Conservation (phyloP, 2,888 invertebrate genomes). For the Ochropacha duplaris region DNA sequence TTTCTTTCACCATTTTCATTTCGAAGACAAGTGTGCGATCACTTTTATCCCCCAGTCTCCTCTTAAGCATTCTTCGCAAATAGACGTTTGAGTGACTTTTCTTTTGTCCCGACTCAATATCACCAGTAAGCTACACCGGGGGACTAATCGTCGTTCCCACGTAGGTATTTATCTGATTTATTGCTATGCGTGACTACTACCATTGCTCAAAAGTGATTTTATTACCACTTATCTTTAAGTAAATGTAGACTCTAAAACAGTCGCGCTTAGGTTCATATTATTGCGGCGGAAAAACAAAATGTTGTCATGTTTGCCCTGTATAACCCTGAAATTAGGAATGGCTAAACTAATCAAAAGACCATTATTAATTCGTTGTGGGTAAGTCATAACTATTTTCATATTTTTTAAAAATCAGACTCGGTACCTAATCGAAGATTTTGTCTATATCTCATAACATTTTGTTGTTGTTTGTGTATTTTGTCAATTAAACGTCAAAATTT, state of each 20-base stretch:
- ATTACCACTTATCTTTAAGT: conserved; percentile 49
- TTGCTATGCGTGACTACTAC: conserved; percentile 66
- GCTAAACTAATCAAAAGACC: conserved; percentile 70
- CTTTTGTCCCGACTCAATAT: not conserved
- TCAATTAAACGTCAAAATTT: not conserved
- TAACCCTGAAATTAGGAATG: conserved; percentile 71
- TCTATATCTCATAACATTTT: not conserved
- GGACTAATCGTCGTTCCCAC: conserved; percentile 53
- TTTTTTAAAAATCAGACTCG: conserved; percentile 10
- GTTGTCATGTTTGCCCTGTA: conserved; percentile 69
- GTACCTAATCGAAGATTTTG: conserved; percentile 1
- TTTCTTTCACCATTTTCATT: too few species aligned
- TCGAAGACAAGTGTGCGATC: too few species aligned
- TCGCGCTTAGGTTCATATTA: conserved; percentile 46
- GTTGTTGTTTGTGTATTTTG: too few species aligned
- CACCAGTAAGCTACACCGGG: conserved; percentile 10
- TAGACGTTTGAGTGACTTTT: not conserved
- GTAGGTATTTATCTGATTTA: conserved; percentile 72
- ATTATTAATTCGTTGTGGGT: conserved; percentile 55
- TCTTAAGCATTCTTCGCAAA: not conserved
- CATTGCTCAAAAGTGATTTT: conserved; percentile 74
- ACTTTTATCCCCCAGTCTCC: not conserved
- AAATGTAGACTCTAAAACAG: conserved; percentile 48
- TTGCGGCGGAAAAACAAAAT: conserved; percentile 33
- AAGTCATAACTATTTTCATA: conserved; percentile 34